These are phyloP conservation scores for Tamias sibiricus DNA, from an alignment of 2,113 vertebrate genomes.

Conservation along the genomic window DNA sequence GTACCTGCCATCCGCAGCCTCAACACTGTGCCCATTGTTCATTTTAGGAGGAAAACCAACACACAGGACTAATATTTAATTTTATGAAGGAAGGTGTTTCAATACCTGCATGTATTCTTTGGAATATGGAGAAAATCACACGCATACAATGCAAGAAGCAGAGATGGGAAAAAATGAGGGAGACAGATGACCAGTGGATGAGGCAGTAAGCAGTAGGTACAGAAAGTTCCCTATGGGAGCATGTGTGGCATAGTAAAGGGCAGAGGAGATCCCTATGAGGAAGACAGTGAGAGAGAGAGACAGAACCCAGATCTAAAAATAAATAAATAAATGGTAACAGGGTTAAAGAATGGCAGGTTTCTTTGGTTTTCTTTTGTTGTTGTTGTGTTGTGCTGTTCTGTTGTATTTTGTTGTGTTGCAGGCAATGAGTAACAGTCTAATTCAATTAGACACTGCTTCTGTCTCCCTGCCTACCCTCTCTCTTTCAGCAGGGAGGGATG, in stretches of 20 bases:
- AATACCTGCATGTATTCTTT: background rate
- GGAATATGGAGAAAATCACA: background rate
- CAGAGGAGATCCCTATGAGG: too few relatives aligned
- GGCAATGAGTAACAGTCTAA: background rate
- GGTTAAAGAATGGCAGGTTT: background rate
- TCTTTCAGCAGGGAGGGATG: background rate
- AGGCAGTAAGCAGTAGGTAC: background rate
- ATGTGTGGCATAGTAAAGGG: background rate
- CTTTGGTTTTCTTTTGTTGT: background rate
- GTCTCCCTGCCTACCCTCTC: background rate
- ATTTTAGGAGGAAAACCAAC: background rate
- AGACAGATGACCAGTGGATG: background rate
- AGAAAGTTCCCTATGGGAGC: background rate
- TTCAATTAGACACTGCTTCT: background rate
- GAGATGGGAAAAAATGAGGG: background rate
- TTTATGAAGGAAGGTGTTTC: background rate
- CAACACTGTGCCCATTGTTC: background rate
- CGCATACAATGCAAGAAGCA: background rate
- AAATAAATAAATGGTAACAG: too few relatives aligned
- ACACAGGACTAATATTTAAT: background rate
- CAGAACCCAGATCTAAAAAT: background rate
- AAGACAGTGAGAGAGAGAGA: background rate
- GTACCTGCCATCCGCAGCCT: background rate
- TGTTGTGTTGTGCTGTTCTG: background rate
- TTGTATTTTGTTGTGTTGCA: background rate